These are phyloP conservation scores for Haplochromis burtoni DNA, from an alignment of 2,113 vertebrate genomes.

Conservation along the genomic window DNA sequence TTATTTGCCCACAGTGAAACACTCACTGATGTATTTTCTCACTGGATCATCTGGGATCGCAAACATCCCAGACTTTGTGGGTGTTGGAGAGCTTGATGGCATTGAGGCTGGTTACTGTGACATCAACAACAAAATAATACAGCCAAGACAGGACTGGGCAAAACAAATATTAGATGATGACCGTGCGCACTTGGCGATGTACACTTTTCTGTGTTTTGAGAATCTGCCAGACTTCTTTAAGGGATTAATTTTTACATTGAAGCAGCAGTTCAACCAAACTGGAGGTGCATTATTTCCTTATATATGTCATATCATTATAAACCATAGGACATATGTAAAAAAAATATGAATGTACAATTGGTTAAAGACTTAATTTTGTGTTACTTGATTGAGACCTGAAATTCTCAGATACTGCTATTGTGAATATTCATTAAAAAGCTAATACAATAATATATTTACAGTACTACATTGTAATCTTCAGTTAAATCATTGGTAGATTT, in stretches of 20 bases:
- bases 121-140: background rate
- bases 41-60: background rate
- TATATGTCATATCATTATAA: too few species aligned
- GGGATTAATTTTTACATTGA: background rate
- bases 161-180: background rate
- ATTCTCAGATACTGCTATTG: too few species aligned
- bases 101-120: background rate
- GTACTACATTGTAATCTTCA: too few species aligned
- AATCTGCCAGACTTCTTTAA: background rate
- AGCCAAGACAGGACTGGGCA: background rate
- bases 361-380: too few species aligned
- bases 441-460: background rate
- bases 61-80: background rate
- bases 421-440: background rate
- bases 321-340: background rate
- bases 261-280: background rate
- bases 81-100: background rate
- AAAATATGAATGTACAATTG: background rate
- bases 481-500: background rate
- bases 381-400: too few species aligned
- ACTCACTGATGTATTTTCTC: background rate
- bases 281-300: too few species aligned
- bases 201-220: fast-evolving
- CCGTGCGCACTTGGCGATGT: background rate
- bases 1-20: background rate